phyloP scores from a whole-genome alignment of 2,113 vertebrate species.

The Apistogramma diplotaenia region DNA sequence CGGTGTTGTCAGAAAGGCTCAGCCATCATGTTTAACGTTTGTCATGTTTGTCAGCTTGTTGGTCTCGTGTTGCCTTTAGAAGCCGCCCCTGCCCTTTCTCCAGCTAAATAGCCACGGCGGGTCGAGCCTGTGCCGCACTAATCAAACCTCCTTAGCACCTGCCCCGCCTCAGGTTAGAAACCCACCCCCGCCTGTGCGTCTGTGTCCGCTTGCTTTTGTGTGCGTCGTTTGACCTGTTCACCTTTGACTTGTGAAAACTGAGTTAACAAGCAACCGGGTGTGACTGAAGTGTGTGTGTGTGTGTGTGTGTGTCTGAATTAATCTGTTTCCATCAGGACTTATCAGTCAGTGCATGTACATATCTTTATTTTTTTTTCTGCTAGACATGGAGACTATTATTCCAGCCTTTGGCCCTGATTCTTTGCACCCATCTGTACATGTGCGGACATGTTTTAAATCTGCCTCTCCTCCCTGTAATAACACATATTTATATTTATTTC shows the following conservation, averaged over 20 bases:
- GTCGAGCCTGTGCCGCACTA: conserved; percentile 82
- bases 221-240: background rate
- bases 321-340: background rate
- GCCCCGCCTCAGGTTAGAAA: conserved; percentile 70
- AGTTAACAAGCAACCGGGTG: background rate
- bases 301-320: background rate
- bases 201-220: conserved; percentile 8
- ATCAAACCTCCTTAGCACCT: conserved; percentile 82
- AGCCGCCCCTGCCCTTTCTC: conserved; percentile 79
- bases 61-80: conserved; percentile 83
- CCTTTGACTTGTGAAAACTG: background rate
- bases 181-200: background rate
- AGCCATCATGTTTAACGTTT: conserved; percentile 22
- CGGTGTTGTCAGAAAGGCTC: conserved; percentile 34
- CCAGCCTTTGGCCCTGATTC: background rate
- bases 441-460: background rate
- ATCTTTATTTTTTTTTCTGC: background rate
- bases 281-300: background rate
- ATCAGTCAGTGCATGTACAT: too few species aligned
- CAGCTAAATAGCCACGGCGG: conserved; percentile 80
- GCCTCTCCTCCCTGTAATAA: background rate
- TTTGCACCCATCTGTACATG: background rate
- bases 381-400: background rate
- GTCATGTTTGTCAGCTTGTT: conserved; percentile 48
- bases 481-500: background rate